Evolutionary conservation across 2,888 invertebrate species (phyloP).

Genomic region (Oegoconia quadripuncta): DNA sequence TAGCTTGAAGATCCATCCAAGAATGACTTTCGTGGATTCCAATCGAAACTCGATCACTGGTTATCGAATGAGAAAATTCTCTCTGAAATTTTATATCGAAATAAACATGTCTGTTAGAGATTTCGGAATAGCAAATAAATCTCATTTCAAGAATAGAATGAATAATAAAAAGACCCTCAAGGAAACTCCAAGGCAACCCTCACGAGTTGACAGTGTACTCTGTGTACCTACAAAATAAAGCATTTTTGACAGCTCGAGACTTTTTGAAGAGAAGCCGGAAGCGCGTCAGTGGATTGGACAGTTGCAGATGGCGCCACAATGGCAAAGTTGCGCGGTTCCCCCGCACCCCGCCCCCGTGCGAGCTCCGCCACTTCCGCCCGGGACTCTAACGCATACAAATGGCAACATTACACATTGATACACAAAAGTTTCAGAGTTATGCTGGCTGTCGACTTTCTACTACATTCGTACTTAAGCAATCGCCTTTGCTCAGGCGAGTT

Average conservation of each 20-base stretch:
- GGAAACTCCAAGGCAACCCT: slow-evolving; percentile 65
- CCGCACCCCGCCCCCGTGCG: slow-evolving; percentile 26
- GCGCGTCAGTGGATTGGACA: slow-evolving; percentile 68
- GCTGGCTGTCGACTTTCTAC: no score
- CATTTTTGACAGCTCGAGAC: slow-evolving; percentile 72
- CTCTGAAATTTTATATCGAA: neutral
- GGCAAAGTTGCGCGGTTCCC: slow-evolving; percentile 54
- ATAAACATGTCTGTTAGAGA: slow-evolving; percentile 12
- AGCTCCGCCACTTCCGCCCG: slow-evolving; percentile 58
- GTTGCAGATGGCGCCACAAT: slow-evolving; percentile 74
- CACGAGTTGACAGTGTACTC: slow-evolving; percentile 61
- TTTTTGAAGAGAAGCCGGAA: slow-evolving; percentile 75
- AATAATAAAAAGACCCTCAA: slow-evolving; percentile 70
- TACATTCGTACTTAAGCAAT: slow-evolving; percentile 58
- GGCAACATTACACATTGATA: slow-evolving; percentile 76
- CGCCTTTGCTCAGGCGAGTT: slow-evolving; percentile 48
- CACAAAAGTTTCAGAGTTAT: slow-evolving; percentile 70
- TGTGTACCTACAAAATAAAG: no score
- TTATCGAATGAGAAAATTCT: neutral
- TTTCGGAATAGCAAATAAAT: slow-evolving; percentile 55
- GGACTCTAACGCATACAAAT: slow-evolving; percentile 72
- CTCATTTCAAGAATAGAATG: slow-evolving; percentile 44
- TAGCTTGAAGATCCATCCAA: no score
- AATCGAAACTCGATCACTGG: no score
- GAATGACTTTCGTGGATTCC: no score